Evolutionary conservation across 1,140 invertebrate genomes (phyloP).

Genomic region (Drosophila virilis): DNA sequence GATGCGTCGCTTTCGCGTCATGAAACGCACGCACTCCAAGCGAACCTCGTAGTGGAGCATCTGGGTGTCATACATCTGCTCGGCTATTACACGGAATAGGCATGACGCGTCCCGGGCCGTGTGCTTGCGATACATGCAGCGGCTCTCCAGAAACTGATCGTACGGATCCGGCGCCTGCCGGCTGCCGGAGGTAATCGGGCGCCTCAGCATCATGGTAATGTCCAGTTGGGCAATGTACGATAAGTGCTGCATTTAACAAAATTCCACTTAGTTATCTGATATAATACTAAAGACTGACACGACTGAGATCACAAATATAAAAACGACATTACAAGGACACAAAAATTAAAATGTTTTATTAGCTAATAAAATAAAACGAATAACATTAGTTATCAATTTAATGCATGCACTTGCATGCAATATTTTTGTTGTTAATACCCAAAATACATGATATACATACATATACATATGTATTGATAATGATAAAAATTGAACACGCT

Average conservation of each 20-base stretch:
- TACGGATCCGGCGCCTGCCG: slow-evolving; percentile 85
- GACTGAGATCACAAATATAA: neutral
- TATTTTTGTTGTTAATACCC: neutral
- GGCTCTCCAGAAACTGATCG: slow-evolving; percentile 91
- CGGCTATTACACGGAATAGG: slow-evolving; percentile 92
- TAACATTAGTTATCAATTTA: too few relatives aligned
- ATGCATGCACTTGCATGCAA: too few relatives aligned
- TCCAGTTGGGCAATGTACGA: neutral
- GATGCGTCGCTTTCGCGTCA: slow-evolving; percentile 86
- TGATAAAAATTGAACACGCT: neutral
- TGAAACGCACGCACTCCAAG: slow-evolving; percentile 89
- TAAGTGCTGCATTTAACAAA: neutral
- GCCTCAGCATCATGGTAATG: slow-evolving; percentile 34
- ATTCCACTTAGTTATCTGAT: neutral
- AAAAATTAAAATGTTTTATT: neutral
- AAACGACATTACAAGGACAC: neutral
- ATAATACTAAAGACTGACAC: neutral
- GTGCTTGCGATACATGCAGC: slow-evolving; percentile 92
- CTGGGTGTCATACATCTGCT: slow-evolving; percentile 93
- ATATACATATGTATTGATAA: neutral
- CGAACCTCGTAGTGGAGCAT: slow-evolving; percentile 90
- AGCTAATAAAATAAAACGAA: neutral
- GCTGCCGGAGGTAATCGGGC: slow-evolving; percentile 82
- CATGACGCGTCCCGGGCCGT: slow-evolving; percentile 93
- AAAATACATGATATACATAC: too few relatives aligned